Conservation (phyloP, 2,113 vertebrate species). For the Campylomormyrus tamandua region DNA sequence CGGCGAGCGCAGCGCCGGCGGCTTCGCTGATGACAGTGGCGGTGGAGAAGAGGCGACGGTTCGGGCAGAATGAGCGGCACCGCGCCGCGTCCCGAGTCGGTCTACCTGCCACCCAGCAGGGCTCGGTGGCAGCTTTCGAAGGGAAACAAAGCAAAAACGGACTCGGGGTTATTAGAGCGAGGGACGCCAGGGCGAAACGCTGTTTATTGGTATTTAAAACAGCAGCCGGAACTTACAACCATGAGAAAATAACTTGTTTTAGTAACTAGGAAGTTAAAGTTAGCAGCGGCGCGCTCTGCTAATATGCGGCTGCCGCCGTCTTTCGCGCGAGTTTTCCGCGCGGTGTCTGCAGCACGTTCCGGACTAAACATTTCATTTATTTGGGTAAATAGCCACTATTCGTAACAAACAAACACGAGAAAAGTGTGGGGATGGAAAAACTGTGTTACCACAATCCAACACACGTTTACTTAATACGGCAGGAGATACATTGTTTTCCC, state of each 20-base stretch:
- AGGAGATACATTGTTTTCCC: constrained; percentile 19
- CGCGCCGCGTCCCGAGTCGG: background rate
- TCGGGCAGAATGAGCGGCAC: background rate
- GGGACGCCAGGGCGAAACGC: background rate
- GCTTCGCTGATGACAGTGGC: background rate
- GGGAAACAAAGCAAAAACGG: background rate
- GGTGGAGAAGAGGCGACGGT: background rate
- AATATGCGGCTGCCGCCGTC: background rate
- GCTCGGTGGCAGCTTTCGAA: background rate
- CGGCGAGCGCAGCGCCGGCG: background rate
- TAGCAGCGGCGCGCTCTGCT: background rate
- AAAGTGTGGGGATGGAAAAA: background rate
- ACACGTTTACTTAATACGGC: background rate
- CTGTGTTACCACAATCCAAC: background rate
- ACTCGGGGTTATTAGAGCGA: background rate
- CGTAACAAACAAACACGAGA: background rate
- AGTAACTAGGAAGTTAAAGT: background rate
- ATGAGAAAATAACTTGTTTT: background rate
- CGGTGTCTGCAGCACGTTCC: background rate
- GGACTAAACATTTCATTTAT: background rate
- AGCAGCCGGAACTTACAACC: background rate
- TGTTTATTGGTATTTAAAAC: background rate
- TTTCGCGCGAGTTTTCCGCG: background rate
- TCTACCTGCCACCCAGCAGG: background rate
- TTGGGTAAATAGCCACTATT: background rate